These are phyloP conservation scores for Astatotilapia flaviijosephi DNA, from an alignment of 2,113 vertebrate species.

Conservation along the genomic window DNA sequence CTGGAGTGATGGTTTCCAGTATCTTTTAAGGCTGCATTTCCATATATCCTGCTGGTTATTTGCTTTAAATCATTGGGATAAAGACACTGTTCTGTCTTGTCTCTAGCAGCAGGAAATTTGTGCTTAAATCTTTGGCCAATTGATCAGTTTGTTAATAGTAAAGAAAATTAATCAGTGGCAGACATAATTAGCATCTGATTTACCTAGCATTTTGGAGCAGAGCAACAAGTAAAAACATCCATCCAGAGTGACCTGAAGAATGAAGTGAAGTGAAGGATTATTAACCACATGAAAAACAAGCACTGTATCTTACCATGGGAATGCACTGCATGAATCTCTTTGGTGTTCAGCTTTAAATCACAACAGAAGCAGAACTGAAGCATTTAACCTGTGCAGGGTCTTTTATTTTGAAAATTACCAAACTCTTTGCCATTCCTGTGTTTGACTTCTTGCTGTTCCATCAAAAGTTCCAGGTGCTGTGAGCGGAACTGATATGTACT, in stretches of 20 bases:
- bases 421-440: background rate
- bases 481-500: background rate
- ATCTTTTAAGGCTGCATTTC: background rate
- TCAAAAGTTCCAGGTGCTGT: background rate
- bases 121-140: background rate
- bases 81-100: background rate
- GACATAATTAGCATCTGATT: background rate
- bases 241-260: background rate
- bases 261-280: background rate
- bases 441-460: background rate
- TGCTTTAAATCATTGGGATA: background rate
- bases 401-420: background rate
- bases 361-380: background rate
- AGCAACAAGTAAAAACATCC: background rate
- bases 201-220: background rate
- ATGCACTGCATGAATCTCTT: background rate
- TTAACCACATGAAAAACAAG: background rate
- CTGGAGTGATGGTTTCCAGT: background rate
- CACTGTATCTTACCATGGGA: background rate
- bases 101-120: background rate
- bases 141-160: background rate
- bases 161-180: background rate
- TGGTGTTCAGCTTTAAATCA: background rate
- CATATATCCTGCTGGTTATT: background rate
- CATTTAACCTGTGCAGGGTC: background rate